Conservation (phyloP, 2,888 invertebrate species). For the Pecten maximus region DNA sequence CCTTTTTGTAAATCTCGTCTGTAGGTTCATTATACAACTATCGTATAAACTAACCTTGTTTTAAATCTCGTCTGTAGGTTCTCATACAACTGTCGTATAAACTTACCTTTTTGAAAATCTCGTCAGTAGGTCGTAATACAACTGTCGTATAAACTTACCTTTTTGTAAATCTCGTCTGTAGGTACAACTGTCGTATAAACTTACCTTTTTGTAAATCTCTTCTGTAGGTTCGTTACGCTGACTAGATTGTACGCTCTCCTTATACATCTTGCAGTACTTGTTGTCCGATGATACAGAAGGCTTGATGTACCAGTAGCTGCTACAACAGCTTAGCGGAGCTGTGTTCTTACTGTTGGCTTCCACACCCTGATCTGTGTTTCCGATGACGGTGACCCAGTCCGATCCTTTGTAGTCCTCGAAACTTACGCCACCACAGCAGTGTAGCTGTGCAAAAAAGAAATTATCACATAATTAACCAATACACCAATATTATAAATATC, state of each 20-base stretch:
- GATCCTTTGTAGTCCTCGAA: constrained; percentile 71
- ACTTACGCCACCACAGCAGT: constrained; percentile 73
- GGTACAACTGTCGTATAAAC: neutral
- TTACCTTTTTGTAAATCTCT: constrained; percentile 57
- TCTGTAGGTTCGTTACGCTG: constrained; percentile 40
- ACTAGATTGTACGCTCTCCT: constrained; percentile 39
- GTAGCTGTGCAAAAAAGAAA: constrained; percentile 60
- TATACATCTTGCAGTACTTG: constrained; percentile 63
- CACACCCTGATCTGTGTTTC: constrained; percentile 37
- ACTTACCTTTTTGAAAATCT: no score
- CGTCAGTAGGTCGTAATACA: no score
- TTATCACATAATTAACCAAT: neutral
- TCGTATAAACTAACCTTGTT: no score
- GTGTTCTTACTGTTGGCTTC: constrained; percentile 49
- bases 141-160: no score
- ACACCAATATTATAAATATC: neutral
- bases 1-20: constrained; percentile 40
- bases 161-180: neutral
- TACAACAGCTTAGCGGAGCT: constrained; percentile 74
- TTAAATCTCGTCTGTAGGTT: constrained; percentile 44
- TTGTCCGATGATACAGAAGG: constrained; percentile 49
- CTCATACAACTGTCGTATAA: constrained; percentile 10
- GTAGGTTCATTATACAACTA: constrained; percentile 44
- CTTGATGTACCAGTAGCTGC: constrained; percentile 66
- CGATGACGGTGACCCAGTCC: constrained; percentile 61